These are phyloP conservation scores for Spodoptera exigua DNA, from an alignment of 2,888 invertebrate genomes.

Conservation along the genomic window DNA sequence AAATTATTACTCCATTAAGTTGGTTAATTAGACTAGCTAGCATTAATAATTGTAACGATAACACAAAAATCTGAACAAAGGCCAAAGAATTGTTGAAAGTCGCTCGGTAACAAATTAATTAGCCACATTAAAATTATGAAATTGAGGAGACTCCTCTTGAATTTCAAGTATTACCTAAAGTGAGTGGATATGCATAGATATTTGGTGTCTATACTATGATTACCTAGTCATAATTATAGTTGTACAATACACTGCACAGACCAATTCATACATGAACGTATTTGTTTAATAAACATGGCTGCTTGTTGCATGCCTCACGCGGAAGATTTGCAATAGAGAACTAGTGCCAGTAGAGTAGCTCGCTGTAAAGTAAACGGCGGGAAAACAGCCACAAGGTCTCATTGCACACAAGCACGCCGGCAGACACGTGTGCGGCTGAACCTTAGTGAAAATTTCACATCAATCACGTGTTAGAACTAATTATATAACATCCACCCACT, in stretches of 20 bases:
- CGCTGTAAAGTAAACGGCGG: conserved; percentile 53
- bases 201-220: conserved; percentile 5
- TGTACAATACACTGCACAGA: background rate
- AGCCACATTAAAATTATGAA: background rate
- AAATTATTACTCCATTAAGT: too few relatives aligned
- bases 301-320: conserved; percentile 55
- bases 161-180: too few relatives aligned
- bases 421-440: conserved; percentile 20
- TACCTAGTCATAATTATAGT: background rate
- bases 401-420: conserved; percentile 4
- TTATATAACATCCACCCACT: too few relatives aligned
- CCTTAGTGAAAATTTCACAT: conserved; percentile 27
- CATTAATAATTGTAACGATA: too few relatives aligned
- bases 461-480: conserved; percentile 9
- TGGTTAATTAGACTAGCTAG: too few relatives aligned
- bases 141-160: background rate
- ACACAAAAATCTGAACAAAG: too few relatives aligned
- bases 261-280: conserved; percentile 9
- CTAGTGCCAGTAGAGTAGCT: conserved; percentile 48
- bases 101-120: background rate
- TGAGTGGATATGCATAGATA: background rate
- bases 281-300: conserved; percentile 48
- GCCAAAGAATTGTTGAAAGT: background rate
- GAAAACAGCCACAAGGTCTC: conserved; percentile 65
- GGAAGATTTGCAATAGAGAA: conserved; percentile 66